phyloP scores from a whole-genome alignment of 2,888 invertebrate species.

The Trypoxylon attenuatum region DNA sequence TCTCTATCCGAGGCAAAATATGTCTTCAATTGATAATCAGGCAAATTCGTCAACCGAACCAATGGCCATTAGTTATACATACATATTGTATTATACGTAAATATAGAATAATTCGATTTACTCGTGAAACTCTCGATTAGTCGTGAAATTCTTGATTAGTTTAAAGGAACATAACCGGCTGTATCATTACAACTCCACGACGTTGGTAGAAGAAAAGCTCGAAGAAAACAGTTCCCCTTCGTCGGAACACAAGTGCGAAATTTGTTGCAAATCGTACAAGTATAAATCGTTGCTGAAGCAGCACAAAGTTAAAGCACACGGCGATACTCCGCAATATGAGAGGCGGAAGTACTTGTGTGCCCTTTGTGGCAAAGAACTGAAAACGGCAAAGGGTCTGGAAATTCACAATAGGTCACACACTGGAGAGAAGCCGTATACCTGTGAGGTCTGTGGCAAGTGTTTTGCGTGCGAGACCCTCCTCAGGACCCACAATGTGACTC shows the following conservation, averaged over 20 bases:
- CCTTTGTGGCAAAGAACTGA: constrained; percentile 65
- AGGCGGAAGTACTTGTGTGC: constrained; percentile 63
- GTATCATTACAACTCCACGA: constrained; percentile 50
- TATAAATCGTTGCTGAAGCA: constrained; percentile 62
- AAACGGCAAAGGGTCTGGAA: constrained; percentile 65
- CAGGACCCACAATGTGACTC: constrained; percentile 77
- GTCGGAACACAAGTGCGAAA: constrained; percentile 54
- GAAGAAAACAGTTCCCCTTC: constrained; percentile 9
- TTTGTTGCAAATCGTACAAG: constrained; percentile 57
- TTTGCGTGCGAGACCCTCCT: constrained; percentile 71
- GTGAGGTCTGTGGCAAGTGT: constrained; percentile 64
- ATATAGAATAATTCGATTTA: no score
- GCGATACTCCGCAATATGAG: constrained; percentile 47
- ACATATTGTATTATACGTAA: no score
- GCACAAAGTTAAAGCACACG: constrained; percentile 59
- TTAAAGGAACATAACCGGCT: constrained; percentile 61
- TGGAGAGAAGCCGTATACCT: constrained; percentile 66
- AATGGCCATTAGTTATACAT: no score
- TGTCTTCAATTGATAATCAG: background rate
- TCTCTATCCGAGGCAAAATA: background rate
- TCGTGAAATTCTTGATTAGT: no score
- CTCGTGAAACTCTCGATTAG: no score
- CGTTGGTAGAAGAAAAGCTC: constrained; percentile 11
- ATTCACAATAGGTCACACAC: constrained; percentile 68
- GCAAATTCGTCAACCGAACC: background rate